Evolutionary conservation across 2,888 invertebrate genomes (phyloP), one percentile per base, ranked within the genome.

Genomic region (Chrysolina oricalcia): DNA sequence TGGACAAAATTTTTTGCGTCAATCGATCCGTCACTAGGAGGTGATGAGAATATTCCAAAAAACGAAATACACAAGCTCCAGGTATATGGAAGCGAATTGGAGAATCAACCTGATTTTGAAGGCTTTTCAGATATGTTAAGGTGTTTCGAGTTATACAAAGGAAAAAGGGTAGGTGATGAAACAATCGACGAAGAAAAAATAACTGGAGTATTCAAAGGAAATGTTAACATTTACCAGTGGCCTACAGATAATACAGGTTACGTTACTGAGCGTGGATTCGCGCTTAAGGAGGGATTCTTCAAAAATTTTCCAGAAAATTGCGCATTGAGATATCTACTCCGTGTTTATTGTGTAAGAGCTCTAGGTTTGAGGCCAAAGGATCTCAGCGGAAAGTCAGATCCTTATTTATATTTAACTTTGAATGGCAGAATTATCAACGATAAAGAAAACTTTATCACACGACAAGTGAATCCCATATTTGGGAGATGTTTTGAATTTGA

Each of bases 401-500:
- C 97, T 0, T 97, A 95, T 84, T 89, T 97, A 0, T 90, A 92
- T 15, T 87, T 97, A 9, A 91, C 90, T 71, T 91, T 96, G 62
- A 95, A 95, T 0, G 91, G 91, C 65, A 92, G 92, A 73, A 89
- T 89, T 1, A 88, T 93, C 53, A 91, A 91, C 53, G 95, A 96
- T 87, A 91, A 92, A 68, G 93, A 93, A 17, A 91, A 93, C 82
- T 94, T 93, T 86, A 89, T 94, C 48, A 90, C 92, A 1, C 94
- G 94, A 86, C 93, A 94, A 81, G 88, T 93, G 19, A 95, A 96
- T 89, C 97, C 97, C 0, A 90, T 95, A 23, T 97, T 97, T 88
- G 97, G 97, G 70, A 93, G 91, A 92, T 93, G 93, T 86, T 94
- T 93, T 85, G 95, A 96, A 88, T 90, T 96, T 67, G 91, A 93